Evolutionary conservation across 2,113 vertebrate genomes (phyloP), one percentile per base, ranked within the genome.

Genomic region (Eulemur macaco): DNA sequence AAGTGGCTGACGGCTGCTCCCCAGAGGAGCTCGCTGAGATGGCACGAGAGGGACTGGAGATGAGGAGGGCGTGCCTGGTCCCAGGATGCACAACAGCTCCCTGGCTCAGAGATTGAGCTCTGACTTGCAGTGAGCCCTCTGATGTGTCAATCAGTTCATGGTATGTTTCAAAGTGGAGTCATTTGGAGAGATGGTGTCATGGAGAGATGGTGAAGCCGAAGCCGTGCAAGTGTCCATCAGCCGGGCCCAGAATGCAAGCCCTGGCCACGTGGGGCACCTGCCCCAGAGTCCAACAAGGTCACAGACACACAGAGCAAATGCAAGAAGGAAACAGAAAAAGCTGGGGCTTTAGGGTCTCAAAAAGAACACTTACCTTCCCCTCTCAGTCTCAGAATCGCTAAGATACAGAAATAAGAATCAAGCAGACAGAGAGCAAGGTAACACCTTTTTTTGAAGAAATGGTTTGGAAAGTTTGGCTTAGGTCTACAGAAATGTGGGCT

Each of bases 41-140:
- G 14, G 54, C 34, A 6, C 0, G 0, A 8, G 21, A 10, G 56
- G 13, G 58, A 42, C 54, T 20, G 17, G n/a, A 17, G 20, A n/a
- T 3, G 0, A 12, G 1, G 17, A 50, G 17, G 4, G 23, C 6
- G 1, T 12, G 10, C 11, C 29, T 15, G n/a, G 14, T 1, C 31
- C 10, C 5, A 9, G 17, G 23, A 25, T 0, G 4, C 52, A 52
- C 37, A 29, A 42, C 42, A 14, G 37, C 78, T 50, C 66, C 56
- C 76, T 20, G 37, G 8, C 27, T 34, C 47, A 17, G 81, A 14
- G 78, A 4, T 54, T 0, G 0, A 68, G 17, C 21, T 54, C 8
- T 4, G 73, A 71, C 12, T 34, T 34, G 78, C 10, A 8, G 60
- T 4, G 42, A 82, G 18, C 23, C n/a, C 17, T 91, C 71, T 17